These are phyloP conservation scores for Holacanthus passer DNA, from an alignment of 2,113 vertebrate genomes.

Conservation along the genomic window DNA sequence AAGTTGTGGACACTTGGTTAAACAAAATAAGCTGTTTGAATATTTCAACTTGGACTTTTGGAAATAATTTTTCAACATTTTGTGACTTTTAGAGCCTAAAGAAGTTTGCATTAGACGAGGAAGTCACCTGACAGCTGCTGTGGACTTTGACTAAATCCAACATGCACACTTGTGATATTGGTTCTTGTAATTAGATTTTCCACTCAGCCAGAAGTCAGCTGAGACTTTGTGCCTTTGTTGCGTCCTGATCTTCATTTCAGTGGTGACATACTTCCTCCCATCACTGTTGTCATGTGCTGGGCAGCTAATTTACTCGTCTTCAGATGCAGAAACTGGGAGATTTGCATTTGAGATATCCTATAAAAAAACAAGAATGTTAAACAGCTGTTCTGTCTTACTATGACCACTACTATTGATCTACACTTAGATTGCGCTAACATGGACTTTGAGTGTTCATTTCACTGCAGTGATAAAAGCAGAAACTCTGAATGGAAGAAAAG, in stretches of 20 bases:
- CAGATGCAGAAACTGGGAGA: neutral
- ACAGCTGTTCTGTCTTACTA: neutral
- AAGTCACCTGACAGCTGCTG: constrained; percentile 37
- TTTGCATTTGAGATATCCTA: neutral
- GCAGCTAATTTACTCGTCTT: neutral
- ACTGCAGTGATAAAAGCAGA: neutral
- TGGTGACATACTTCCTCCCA: neutral
- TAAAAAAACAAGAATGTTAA: neutral
- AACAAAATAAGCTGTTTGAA: neutral
- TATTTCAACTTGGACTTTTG: neutral
- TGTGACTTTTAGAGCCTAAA: neutral
- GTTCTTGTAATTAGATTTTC: constrained; percentile 69
- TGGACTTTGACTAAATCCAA: constrained; percentile 30
- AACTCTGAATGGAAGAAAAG: too few species aligned
- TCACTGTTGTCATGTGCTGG: constrained; percentile 31
- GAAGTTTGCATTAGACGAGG: neutral
- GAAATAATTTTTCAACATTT: neutral
- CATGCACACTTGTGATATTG: constrained; percentile 53
- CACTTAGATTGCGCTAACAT: neutral
- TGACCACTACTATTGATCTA: constrained; percentile 9
- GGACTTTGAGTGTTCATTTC: constrained; percentile 42
- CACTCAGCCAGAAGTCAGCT: constrained; percentile 69
- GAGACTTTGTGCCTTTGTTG: constrained; percentile 44
- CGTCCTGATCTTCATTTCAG: constrained; percentile 4
- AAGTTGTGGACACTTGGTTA: neutral